These are phyloP conservation scores for Novumbra hubbsi DNA, from an alignment of 2,797 vertebrate species.

Conservation along the genomic window DNA sequence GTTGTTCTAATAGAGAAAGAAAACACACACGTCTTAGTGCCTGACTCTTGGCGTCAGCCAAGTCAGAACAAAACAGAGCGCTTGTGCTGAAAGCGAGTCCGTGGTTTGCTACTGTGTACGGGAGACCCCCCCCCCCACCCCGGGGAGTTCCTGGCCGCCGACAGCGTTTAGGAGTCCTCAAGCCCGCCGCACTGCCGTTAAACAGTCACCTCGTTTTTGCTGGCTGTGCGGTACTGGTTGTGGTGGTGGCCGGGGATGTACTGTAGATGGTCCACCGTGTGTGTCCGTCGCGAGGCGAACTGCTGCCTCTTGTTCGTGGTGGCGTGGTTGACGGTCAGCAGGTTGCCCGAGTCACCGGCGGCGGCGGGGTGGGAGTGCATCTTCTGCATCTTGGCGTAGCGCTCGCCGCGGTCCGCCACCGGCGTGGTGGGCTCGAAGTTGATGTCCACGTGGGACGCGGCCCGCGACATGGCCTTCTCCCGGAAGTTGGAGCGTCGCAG, in stretches of 20 bases:
- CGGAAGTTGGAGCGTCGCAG: slow-evolving; percentile 84
- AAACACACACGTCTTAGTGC: slow-evolving; percentile 48
- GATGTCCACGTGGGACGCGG: slow-evolving; percentile 93
- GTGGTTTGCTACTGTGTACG: slow-evolving; percentile 34
- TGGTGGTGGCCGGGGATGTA: slow-evolving; percentile 90
- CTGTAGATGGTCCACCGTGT: slow-evolving; percentile 97
- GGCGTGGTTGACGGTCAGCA: slow-evolving; percentile 81
- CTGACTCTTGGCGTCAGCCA: slow-evolving; percentile 45
- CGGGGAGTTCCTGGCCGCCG: slow-evolving; percentile 14
- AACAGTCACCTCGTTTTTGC: slow-evolving; percentile 99
- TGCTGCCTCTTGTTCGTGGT: slow-evolving; percentile 91
- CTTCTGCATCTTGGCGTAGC: slow-evolving; percentile 90
- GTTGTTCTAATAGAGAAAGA: slow-evolving; percentile 59
- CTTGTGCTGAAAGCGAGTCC: slow-evolving; percentile 66
- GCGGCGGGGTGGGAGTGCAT: slow-evolving; percentile 95
- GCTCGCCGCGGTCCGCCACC: slow-evolving; percentile 75
- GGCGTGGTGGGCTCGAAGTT: slow-evolving; percentile 86
- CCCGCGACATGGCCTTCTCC: slow-evolving; percentile 86
- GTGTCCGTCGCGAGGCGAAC: slow-evolving; percentile 92
- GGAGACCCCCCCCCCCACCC: slow-evolving; percentile 29
- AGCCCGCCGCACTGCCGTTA: slow-evolving; percentile 59
- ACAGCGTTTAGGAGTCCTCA: slow-evolving; percentile 20
- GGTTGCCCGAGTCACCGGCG: slow-evolving; percentile 90
- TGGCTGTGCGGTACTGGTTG: slow-evolving; percentile 91
- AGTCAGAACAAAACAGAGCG: slow-evolving; percentile 60